These are phyloP conservation scores for Bursaphelenchus mucronatus DNA, from an alignment of 1,140 invertebrate genomes.

Conservation along the genomic window DNA sequence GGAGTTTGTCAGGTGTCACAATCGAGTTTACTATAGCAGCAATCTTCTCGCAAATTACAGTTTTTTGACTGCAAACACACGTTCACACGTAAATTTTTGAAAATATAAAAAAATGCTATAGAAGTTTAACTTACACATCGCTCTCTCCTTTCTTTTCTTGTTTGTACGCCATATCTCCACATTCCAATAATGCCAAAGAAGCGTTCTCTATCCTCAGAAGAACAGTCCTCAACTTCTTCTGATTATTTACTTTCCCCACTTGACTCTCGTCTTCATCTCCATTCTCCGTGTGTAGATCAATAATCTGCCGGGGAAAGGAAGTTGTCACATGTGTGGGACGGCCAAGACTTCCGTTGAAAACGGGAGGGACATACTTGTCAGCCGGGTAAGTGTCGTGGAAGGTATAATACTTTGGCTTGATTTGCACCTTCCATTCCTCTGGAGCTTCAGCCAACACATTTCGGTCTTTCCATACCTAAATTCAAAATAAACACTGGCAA, in stretches of 20 bases:
- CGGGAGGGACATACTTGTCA: constrained; percentile 33
- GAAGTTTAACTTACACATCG: constrained; percentile 10
- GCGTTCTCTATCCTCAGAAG: constrained; percentile 50
- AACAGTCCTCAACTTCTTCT: constrained; percentile 44
- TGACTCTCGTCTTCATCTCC: constrained; percentile 35
- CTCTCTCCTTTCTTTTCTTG: constrained; percentile 10
- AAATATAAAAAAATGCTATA: not conserved
- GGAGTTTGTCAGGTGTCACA: constrained; percentile 19
- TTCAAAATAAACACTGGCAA: constrained; percentile 11
- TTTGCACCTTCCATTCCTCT: constrained; percentile 33
- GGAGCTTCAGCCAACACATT: constrained; percentile 41
- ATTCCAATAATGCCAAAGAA: constrained; percentile 42
- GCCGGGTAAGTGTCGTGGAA: constrained; percentile 49
- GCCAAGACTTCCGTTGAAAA: constrained; percentile 48
- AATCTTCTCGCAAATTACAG: not conserved
- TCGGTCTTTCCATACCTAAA: constrained; percentile 49
- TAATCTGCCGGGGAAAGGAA: constrained; percentile 36
- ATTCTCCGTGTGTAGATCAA: constrained; percentile 32
- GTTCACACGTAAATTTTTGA: constrained; percentile 1
- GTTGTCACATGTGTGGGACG: constrained; percentile 43
- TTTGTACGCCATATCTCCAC: constrained; percentile 40
- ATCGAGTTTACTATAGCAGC: not conserved
- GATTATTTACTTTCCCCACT: constrained; percentile 11
- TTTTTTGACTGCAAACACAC: not conserved
- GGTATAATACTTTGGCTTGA: constrained; percentile 46